Percentiles rank a stretch among this genome's conserved stretches.
Evolutionary conservation across 2,797 vertebrate species (phyloP).

Genomic region (Fistularia tabacaria): DNA sequence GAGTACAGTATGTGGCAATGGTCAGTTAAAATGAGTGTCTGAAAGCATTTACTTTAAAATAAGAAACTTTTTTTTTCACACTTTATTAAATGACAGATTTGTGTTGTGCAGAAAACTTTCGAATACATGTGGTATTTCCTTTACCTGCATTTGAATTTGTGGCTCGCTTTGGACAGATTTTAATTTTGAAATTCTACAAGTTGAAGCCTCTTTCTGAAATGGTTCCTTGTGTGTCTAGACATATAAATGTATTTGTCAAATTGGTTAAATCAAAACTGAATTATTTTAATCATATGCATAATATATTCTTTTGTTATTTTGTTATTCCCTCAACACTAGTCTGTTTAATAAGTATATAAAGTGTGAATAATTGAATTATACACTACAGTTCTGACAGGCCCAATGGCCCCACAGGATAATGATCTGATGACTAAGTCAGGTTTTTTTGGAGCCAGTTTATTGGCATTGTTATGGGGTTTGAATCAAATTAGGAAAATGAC

Average conservation of each 20-base stretch:
- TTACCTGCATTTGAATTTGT: too few species aligned
- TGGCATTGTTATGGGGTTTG: constrained; percentile 62
- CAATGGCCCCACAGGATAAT: constrained; percentile 47
- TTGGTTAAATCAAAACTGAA: constrained; percentile 2
- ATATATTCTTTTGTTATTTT: constrained; percentile 19
- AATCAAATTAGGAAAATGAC: constrained; percentile 75
- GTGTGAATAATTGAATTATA: constrained; percentile 47
- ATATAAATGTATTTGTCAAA: too few species aligned
- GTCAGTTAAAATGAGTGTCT: too few species aligned
- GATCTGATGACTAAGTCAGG: constrained; percentile 61
- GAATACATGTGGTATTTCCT: too few species aligned
- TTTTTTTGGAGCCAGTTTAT: constrained; percentile 68
- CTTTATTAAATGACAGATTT: too few species aligned
- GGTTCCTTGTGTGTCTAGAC: constrained; percentile 6
- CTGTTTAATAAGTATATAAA: constrained; percentile 41
- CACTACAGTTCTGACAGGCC: constrained; percentile 24
- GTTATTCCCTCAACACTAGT: constrained; percentile 17
- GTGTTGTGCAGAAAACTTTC: too few species aligned
- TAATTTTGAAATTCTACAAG: too few species aligned
- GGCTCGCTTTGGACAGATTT: too few species aligned
- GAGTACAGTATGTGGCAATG: too few species aligned
- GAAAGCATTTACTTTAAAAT: too few species aligned
- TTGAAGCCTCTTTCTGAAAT: too few species aligned
- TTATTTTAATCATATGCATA: background rate
- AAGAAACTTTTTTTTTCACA: too few species aligned